Evolutionary conservation across 2,113 vertebrate genomes (phyloP).

Genomic region (Gymnobelideus leadbeateri): DNA sequence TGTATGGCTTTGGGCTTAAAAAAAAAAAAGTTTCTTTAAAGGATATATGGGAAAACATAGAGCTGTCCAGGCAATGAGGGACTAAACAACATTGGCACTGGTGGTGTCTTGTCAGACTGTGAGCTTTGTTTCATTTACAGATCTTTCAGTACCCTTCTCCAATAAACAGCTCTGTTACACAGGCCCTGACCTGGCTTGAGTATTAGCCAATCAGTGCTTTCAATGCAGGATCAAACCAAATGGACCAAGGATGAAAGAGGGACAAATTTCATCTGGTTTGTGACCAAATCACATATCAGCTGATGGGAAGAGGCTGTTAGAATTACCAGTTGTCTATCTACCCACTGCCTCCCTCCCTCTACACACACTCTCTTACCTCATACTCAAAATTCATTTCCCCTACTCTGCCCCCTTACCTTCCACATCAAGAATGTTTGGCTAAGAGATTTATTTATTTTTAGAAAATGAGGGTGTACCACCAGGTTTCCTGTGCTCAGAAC

Average conservation of each 20-base stretch:
- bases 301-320: neutral
- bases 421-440: slow-evolving; percentile 22
- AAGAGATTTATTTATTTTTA: slow-evolving; percentile 29
- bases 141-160: neutral
- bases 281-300: neutral
- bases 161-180: neutral
- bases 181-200: neutral
- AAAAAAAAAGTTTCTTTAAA: neutral
- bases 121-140: neutral
- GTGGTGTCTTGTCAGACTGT: neutral
- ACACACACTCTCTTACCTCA: neutral
- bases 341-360: neutral
- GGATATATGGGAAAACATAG: neutral
- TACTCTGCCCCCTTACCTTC: slow-evolving; percentile 37
- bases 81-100: neutral
- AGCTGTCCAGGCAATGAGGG: slow-evolving; percentile 24
- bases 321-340: neutral
- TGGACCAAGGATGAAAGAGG: neutral
- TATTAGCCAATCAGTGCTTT: neutral
- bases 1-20: neutral
- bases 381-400: neutral
- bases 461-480: neutral
- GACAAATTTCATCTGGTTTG: neutral
- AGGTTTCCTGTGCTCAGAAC: neutral
- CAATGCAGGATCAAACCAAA: neutral